These are phyloP conservation scores for Cotesia glomerata DNA, from an alignment of 1,140 invertebrate species.

Conservation along the genomic window DNA sequence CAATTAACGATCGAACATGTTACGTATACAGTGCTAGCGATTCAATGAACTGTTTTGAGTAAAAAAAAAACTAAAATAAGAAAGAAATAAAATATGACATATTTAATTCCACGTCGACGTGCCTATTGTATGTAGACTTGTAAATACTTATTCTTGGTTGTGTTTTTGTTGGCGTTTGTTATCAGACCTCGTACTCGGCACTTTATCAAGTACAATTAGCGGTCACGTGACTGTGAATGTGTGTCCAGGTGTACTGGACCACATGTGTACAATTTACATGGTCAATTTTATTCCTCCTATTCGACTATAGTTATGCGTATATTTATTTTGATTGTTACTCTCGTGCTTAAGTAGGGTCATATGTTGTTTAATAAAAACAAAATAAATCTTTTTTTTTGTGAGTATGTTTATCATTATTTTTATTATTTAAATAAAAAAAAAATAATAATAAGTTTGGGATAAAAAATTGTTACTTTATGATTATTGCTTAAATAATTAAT, in stretches of 20 bases:
- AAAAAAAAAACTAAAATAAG: background rate
- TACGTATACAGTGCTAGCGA: no score
- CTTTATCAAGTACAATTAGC: slow-evolving; percentile 19
- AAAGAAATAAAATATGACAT: background rate
- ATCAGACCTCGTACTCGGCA: background rate
- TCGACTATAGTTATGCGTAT: background rate
- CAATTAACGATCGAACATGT: no score
- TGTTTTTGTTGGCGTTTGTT: slow-evolving; percentile 5
- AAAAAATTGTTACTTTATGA: no score
- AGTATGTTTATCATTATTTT: no score
- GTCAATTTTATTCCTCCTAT: background rate
- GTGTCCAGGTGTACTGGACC: slow-evolving; percentile 7
- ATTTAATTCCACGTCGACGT: background rate
- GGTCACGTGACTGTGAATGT: slow-evolving; percentile 16
- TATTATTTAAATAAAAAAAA: no score
- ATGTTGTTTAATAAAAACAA: no score
- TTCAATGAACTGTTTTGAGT: no score
- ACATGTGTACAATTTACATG: background rate
- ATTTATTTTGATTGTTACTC: no score
- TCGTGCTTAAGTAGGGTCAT: no score
- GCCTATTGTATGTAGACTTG: background rate
- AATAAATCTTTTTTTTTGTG: no score
- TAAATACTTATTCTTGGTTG: background rate
- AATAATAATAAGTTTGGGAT: no score
- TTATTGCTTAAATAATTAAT: no score